Conservation (phyloP, 2,888 invertebrate species). For the Atethmia centrago region DNA sequence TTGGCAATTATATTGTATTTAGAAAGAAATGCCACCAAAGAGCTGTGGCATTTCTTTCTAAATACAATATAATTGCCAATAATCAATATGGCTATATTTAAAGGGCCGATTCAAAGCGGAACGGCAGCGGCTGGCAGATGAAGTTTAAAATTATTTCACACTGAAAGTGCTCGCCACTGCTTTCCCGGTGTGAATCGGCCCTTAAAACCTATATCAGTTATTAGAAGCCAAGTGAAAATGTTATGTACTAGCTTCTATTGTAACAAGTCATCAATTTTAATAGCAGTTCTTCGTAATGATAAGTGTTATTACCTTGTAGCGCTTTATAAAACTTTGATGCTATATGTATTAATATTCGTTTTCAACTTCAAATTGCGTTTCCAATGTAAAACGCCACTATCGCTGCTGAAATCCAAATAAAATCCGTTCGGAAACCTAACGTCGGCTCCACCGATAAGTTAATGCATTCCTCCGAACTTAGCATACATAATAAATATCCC, state of each 20-base stretch:
- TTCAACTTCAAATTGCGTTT: conserved; percentile 6
- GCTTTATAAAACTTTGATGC: not conserved
- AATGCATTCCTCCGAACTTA: conserved; percentile 44
- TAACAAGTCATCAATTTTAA: conserved; percentile 34
- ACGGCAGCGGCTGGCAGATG: no score
- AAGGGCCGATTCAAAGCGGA: no score
- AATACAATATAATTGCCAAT: no score
- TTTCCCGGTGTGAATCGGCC: no score
- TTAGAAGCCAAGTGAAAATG: conserved; percentile 6
- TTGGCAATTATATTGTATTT: no score
- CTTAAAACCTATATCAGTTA: not conserved
- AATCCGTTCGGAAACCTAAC: not conserved
- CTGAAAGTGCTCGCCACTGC: no score
- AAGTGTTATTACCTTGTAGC: not conserved
- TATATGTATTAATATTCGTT: not conserved
- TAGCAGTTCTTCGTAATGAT: conserved; percentile 2
- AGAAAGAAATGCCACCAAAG: no score
- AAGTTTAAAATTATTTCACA: no score
- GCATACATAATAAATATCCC: conserved; percentile 43
- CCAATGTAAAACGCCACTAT: conserved; percentile 1
- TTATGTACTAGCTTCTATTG: not conserved
- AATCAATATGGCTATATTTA: no score
- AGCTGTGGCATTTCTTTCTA: no score
- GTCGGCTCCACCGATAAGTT: conserved; percentile 12
- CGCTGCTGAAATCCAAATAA: not conserved